These are phyloP conservation scores for Telmatochromis sp. DNA, from an alignment of 2,113 vertebrate species.

Conservation along the genomic window DNA sequence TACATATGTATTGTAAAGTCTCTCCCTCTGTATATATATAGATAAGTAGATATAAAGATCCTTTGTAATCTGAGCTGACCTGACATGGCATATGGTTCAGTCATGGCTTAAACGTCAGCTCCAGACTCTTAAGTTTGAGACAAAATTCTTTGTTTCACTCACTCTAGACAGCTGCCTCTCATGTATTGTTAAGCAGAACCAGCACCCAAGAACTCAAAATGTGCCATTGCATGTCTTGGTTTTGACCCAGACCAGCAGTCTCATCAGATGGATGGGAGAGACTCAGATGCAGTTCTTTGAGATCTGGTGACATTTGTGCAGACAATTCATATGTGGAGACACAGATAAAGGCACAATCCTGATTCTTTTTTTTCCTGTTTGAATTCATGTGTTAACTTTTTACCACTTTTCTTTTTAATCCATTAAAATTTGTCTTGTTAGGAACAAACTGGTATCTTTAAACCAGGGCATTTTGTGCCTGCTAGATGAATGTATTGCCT, in stretches of 20 bases:
- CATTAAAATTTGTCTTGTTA: not conserved
- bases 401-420: not conserved
- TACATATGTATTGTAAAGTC: not conserved
- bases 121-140: conserved; percentile 7
- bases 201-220: not conserved
- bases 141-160: not conserved
- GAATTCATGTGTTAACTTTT: not conserved
- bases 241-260: not conserved
- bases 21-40: not conserved
- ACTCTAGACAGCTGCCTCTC: not conserved
- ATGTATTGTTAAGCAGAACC: not conserved
- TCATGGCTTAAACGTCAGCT: conserved; percentile 18
- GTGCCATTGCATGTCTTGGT: not conserved
- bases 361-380: not conserved
- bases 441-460: not conserved
- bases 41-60: not conserved
- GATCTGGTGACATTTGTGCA: not conserved
- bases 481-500: not conserved
- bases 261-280: not conserved
- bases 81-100: conserved; percentile 20
- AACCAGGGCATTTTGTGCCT: not conserved
- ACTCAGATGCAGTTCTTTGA: not conserved
- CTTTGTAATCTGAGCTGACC: conserved; percentile 18
- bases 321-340: not conserved
- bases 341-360: not conserved